phyloP scores from a whole-genome alignment of 2,888 invertebrate genomes.

The Andrena hattorfiana region DNA sequence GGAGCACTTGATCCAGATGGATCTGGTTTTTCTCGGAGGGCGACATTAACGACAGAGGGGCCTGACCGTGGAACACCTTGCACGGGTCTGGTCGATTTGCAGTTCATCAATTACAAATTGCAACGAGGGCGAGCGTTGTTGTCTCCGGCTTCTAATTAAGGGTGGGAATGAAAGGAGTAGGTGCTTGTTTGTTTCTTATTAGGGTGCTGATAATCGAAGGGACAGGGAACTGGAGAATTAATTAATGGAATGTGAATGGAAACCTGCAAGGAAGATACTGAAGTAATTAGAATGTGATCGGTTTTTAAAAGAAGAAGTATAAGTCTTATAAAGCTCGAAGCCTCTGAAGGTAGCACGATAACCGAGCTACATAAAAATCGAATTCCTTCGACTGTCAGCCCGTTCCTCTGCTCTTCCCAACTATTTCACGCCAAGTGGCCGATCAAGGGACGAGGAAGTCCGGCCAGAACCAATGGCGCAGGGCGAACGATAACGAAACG shows the following conservation, averaged over 20 bases:
- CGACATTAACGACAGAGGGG: slow-evolving; percentile 51
- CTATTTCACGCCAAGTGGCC: not conserved
- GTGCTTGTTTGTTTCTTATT: not conserved
- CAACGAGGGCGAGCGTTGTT: not conserved
- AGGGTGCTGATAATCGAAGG: not conserved
- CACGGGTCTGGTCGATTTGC: slow-evolving; percentile 44
- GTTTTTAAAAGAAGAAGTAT: not conserved
- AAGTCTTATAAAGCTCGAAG: not conserved
- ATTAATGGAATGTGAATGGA: not conserved
- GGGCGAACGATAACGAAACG: slow-evolving; percentile 17
- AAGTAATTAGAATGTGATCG: not conserved
- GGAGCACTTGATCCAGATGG: slow-evolving; percentile 49
- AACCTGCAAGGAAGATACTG: not conserved
- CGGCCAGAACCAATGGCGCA: not conserved
- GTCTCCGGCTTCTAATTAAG: slow-evolving; percentile 36
- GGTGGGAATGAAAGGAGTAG: not conserved
- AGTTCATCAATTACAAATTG: slow-evolving; percentile 62
- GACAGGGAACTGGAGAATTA: not conserved
- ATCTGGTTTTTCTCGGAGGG: slow-evolving; percentile 53
- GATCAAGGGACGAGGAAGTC: not conserved
- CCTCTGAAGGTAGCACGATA: not conserved
- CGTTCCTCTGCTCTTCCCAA: not conserved
- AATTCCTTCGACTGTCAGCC: not conserved
- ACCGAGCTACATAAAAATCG: not conserved
- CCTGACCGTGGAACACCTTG: slow-evolving; percentile 51